A percentile compares a stretch with the other conserved stretches of the same genome.
These are phyloP conservation scores for Thera britannica DNA, from an alignment of 2,888 invertebrate species.

Conservation along the genomic window DNA sequence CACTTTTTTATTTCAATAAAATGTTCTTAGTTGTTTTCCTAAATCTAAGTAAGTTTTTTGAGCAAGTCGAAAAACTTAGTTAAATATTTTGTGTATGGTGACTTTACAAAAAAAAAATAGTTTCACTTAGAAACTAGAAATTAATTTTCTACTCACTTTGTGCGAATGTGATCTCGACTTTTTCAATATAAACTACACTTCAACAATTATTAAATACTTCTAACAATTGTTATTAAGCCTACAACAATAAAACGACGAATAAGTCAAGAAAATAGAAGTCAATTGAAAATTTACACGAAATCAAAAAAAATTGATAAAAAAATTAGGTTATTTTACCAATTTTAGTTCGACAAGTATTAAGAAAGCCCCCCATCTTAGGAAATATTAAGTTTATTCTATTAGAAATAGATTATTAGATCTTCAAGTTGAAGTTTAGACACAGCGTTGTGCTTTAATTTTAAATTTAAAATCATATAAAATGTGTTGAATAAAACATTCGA, in stretches of 20 bases:
- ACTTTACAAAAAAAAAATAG: slow-evolving; percentile 14
- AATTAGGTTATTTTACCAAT: slow-evolving; percentile 19
- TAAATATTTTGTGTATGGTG: neutral
- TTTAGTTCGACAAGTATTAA: slow-evolving; percentile 23
- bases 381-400: slow-evolving; percentile 11
- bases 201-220: slow-evolving; percentile 66
- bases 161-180: slow-evolving; percentile 77
- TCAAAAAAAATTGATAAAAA: slow-evolving; percentile 29
- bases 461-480: slow-evolving; percentile 14
- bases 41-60: slow-evolving; percentile 30
- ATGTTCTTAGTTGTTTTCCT: slow-evolving; percentile 4
- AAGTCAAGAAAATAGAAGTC: slow-evolving; percentile 47
- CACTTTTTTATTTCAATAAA: slow-evolving; percentile 1
- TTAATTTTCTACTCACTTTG: slow-evolving; percentile 69
- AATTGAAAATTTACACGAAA: slow-evolving; percentile 38
- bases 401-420: slow-evolving; percentile 27
- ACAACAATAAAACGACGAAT: slow-evolving; percentile 66
- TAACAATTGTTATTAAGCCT: slow-evolving; percentile 54
- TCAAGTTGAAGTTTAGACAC: slow-evolving; percentile 15
- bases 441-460: slow-evolving; percentile 36
- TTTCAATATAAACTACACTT: slow-evolving; percentile 62
- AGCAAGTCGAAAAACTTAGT: slow-evolving; percentile 34
- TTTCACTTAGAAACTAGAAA: slow-evolving; percentile 24
- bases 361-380: slow-evolving; percentile 12
- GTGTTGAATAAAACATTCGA: slow-evolving; percentile 30